phyloP scores from a whole-genome alignment of 1,140 invertebrate genomes.

The Drosophila setifemur region DNA sequence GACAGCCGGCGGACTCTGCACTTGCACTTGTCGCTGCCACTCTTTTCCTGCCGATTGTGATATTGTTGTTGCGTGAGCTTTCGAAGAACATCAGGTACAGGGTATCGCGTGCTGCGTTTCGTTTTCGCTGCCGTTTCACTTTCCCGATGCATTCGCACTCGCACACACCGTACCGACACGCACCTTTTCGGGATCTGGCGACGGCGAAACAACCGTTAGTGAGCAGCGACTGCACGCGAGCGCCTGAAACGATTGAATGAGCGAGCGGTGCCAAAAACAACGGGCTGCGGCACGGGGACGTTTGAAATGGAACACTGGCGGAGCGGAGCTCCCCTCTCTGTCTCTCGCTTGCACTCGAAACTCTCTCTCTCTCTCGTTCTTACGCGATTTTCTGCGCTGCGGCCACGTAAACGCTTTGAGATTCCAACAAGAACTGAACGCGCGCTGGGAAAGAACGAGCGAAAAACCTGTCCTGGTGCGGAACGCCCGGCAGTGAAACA shows the following conservation, averaged over 20 bases:
- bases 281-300: constrained; percentile 31
- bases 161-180: constrained; percentile 22
- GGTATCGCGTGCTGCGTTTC: constrained; percentile 38
- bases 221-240: constrained; percentile 70
- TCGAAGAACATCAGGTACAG: constrained; percentile 35
- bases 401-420: constrained; percentile 74
- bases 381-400: constrained; percentile 36
- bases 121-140: constrained; percentile 18
- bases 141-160: constrained; percentile 2
- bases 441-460: constrained; percentile 53
- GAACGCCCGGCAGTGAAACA: constrained; percentile 13
- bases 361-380: constrained; percentile 4
- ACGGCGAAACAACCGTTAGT: constrained; percentile 67
- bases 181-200: constrained; percentile 51
- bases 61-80: constrained; percentile 33
- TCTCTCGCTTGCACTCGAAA: background rate
- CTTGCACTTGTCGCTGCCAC: constrained; percentile 47
- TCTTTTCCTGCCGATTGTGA: constrained; percentile 1
- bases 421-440: constrained; percentile 81
- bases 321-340: background rate
- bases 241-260: constrained; percentile 66
- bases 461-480: constrained; percentile 75
- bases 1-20: constrained; percentile 58
- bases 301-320: constrained; percentile 55
- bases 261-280: constrained; percentile 37